Percentiles rank a stretch among this genome's conserved stretches.
Evolutionary conservation across 2,113 vertebrate species (phyloP).

Genomic region (Smithornis capensis): DNA sequence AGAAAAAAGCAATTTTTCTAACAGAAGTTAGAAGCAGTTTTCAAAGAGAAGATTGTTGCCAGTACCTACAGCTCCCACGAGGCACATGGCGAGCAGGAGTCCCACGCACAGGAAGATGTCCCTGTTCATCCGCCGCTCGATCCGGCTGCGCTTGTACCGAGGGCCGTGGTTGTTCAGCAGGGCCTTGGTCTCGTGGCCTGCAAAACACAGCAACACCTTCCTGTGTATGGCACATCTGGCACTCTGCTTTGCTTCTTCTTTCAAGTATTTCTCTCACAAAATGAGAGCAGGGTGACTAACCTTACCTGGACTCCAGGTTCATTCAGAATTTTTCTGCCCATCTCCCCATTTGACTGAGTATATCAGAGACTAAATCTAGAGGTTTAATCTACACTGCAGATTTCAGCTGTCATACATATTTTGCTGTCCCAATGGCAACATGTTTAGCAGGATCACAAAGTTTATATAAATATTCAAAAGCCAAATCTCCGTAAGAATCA

Average conservation of each 20-base stretch:
- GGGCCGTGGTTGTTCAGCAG: slow-evolving; percentile 91
- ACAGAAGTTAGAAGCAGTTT: no score
- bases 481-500: not conserved
- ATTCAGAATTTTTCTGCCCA: not conserved
- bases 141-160: slow-evolving; percentile 92
- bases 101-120: slow-evolving; percentile 87
- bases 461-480: not conserved
- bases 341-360: not conserved
- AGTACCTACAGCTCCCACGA: slow-evolving; percentile 86
- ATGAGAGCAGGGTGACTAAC: not conserved
- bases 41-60: not conserved
- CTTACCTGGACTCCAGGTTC: not conserved
- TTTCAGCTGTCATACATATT: not conserved
- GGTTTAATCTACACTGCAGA: not conserved
- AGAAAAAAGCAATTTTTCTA: not conserved
- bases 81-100: slow-evolving; percentile 89
- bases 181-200: slow-evolving; percentile 94
- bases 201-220: not conserved
- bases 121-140: slow-evolving; percentile 86
- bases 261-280: not conserved
- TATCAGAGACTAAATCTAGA: not conserved
- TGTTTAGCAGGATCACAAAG: not conserved
- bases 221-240: no score
- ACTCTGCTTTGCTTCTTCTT: no score
- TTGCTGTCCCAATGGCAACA: not conserved